Evolutionary conservation across 2,797 vertebrate genomes (phyloP), one percentile per base, ranked within the genome.

Genomic region (Sciurus vulgaris): DNA sequence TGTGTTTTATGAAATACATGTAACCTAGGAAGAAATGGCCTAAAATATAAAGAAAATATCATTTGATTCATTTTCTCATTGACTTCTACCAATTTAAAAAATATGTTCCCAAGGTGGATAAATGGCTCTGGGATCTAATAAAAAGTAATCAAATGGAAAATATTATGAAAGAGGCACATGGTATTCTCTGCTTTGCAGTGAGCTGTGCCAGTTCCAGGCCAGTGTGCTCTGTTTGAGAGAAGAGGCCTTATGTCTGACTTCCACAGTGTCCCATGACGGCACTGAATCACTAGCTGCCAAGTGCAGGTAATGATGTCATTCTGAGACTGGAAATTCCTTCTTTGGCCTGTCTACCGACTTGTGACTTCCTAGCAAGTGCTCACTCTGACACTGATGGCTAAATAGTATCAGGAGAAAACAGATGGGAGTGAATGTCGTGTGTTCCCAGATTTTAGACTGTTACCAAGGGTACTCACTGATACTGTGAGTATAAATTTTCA

Each of bases 11-110:
- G 24, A 86, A 94, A 78, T 47, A 20, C 1, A 59, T 44, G n/a
- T 35, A 79, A 12, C 17, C 20, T 72, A 59, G 91, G 33, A 93
- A 96, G 7, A 44, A 88, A 85, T 22, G 2, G 3, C 70, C 67
- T 35, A 61, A 63, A 61, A 44, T 78, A 67, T 44, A 61, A 56
- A 67, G 59, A 86, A 70, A 89, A 38, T 69, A 87, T 69, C 9
- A 77, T 41, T 56, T 59, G 41, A 85, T 49, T 78, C 38, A 54
- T 49, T 91, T 89, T 94, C 61, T 90, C 12, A 49, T 65, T 93
- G 79, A 11, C 41, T 38, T 26, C 14, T 47, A 54, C 5, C 47
- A 83, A 33, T 65, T 95, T 95, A 70, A 47, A 92, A 92, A 88
- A 88, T 72, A 2, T 76, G 8, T 83, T 87, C 14, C 59, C 13